Percentiles rank a stretch among this genome's conserved stretches.
phyloP scores from a whole-genome alignment of 2,797 vertebrate genomes.

The Danio tinwini region DNA sequence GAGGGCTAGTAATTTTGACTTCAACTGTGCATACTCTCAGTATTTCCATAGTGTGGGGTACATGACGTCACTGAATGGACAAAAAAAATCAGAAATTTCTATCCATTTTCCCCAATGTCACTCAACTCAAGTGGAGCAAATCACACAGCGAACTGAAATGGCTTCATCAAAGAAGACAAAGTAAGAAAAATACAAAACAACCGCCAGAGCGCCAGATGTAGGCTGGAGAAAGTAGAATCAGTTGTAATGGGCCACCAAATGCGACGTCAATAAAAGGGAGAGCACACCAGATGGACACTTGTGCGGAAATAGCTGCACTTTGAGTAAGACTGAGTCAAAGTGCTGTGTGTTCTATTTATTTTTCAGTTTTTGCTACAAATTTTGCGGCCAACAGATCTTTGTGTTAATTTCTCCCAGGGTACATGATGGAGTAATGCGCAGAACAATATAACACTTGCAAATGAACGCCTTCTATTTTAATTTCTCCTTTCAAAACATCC shows the following conservation, averaged over 20 bases:
- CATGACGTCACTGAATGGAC: neutral
- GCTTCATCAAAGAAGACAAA: constrained; percentile 37
- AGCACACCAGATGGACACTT: constrained; percentile 45
- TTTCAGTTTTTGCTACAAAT: neutral
- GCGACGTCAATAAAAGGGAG: constrained; percentile 37
- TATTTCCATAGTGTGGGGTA: neutral
- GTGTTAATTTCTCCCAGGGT: neutral
- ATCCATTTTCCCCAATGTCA: constrained; percentile 9
- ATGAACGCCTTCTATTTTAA: constrained; percentile 24
- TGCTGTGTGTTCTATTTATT: constrained; percentile 37
- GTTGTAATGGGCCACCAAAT: constrained; percentile 45
- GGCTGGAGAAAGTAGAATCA: constrained; percentile 30
- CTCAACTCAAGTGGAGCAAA: constrained; percentile 35
- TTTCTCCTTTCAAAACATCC: constrained; percentile 27
- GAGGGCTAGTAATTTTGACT: no score
- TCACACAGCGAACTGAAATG: constrained; percentile 18
- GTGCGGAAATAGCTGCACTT: constrained; percentile 35
- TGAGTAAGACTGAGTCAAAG: constrained; percentile 41
- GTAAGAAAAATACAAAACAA: constrained; percentile 39
- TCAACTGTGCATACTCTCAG: neutral
- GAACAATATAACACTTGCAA: constrained; percentile 22
- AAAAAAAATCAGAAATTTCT: neutral
- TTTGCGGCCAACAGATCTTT: neutral
- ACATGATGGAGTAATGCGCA: constrained; percentile 20
- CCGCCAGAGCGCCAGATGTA: constrained; percentile 45